These are phyloP conservation scores for Pseudomyrmex dendroicus DNA, from an alignment of 1,140 invertebrate species.

Conservation along the genomic window DNA sequence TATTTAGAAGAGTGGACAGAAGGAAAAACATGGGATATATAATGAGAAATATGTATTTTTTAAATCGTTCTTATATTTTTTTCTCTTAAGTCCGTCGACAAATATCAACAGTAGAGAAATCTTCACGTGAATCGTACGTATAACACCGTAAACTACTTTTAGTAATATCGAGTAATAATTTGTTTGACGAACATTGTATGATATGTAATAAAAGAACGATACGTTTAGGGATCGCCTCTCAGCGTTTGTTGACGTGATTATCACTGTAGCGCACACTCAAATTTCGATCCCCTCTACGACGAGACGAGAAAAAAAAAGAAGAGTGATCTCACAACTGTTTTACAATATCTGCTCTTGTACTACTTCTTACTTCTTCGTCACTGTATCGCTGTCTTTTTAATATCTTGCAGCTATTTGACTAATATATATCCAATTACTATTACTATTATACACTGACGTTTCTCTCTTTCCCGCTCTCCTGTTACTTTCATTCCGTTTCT, in stretches of 20 bases:
- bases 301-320: slow-evolving; percentile 21
- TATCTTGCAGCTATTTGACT: slow-evolving; percentile 44
- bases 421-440: slow-evolving; percentile 38
- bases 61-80: slow-evolving; percentile 15
- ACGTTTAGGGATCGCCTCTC: slow-evolving; percentile 33
- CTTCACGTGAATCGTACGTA: background rate
- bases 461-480: slow-evolving; percentile 23
- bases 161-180: slow-evolving; percentile 1
- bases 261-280: slow-evolving; percentile 31
- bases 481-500: slow-evolving; percentile 41
- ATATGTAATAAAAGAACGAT: slow-evolving; percentile 1
- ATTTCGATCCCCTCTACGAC: slow-evolving; percentile 18
- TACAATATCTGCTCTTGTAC: slow-evolving; percentile 23
- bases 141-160: background rate
- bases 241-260: slow-evolving; percentile 30
- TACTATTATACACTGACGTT: slow-evolving; percentile 19
- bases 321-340: slow-evolving; percentile 12
- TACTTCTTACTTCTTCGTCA: slow-evolving; percentile 8
- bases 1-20: slow-evolving; percentile 27
- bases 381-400: slow-evolving; percentile 36
- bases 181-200: slow-evolving; percentile 2
- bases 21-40: background rate
- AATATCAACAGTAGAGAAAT: slow-evolving; percentile 7
- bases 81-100: background rate
- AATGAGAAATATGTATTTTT: background rate